Evolutionary conservation across 2,797 vertebrate genomes (phyloP).

Genomic region (Psittacula echo): DNA sequence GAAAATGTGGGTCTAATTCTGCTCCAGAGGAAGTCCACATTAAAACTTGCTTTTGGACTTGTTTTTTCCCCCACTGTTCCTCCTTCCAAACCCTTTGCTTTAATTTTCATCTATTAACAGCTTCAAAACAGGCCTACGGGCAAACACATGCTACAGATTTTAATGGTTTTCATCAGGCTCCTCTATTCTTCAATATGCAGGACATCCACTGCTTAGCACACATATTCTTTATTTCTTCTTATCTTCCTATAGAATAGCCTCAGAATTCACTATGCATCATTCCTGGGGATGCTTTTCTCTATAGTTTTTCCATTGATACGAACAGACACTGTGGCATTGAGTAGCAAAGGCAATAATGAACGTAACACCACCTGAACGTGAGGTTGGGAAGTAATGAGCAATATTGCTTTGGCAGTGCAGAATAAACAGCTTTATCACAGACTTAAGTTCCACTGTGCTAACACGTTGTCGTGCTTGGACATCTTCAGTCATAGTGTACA

Average conservation of each 20-base stretch:
- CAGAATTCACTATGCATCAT: not conserved
- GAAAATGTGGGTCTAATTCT: not conserved
- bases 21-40: not conserved
- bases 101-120: not conserved
- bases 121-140: not conserved
- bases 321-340: not conserved
- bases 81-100: not conserved
- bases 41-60: not conserved
- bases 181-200: not conserved
- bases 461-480: not conserved
- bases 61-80: not conserved
- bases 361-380: not conserved
- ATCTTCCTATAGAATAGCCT: not conserved
- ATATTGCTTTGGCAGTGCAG: not conserved
- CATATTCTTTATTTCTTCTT: not conserved
- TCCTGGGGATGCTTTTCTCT: not conserved
- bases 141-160: not conserved
- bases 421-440: not conserved
- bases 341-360: not conserved
- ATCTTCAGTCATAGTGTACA: not conserved
- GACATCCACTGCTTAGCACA: not conserved
- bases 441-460: not conserved
- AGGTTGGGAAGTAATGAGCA: accelerated
- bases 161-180: not conserved
- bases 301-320: not conserved